Evolutionary conservation across 2,113 vertebrate species (phyloP).

Genomic region (Phainopepla nitens): DNA sequence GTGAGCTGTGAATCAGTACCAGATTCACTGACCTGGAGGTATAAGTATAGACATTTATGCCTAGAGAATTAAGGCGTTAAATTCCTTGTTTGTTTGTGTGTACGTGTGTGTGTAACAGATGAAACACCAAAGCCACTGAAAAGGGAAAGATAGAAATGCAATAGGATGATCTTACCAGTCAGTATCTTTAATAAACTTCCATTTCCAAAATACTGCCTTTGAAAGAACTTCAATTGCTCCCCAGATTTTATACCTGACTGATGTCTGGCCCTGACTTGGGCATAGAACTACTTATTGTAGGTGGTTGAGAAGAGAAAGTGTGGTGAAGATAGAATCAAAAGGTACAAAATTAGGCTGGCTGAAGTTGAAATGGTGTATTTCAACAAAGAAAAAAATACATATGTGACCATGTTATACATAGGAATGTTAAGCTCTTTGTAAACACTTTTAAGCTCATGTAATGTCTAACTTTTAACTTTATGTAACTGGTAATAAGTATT

Average conservation of each 20-base stretch:
- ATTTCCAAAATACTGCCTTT: not conserved
- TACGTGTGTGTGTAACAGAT: not conserved
- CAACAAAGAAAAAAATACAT: not conserved
- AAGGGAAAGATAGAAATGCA: not conserved
- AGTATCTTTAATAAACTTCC: not conserved
- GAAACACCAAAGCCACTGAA: not conserved
- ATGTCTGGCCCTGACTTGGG: not conserved
- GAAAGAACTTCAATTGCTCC: not conserved
- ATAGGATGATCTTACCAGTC: not conserved
- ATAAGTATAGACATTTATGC: not conserved
- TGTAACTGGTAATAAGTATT: not conserved
- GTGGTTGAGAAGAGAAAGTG: not conserved
- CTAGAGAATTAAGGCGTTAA: not conserved
- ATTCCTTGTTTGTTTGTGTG: accelerated
- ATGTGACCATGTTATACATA: not conserved
- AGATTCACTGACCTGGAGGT: not conserved
- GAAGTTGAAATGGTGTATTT: not conserved
- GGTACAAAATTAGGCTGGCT: not conserved
- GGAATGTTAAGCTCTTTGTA: not conserved
- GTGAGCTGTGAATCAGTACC: not conserved
- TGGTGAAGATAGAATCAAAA: not conserved
- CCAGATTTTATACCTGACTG: not conserved
- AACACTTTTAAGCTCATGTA: not conserved
- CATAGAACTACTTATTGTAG: not conserved
- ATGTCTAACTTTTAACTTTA: not conserved